Percentiles rank a stretch among this genome's conserved stretches.
Conservation (phyloP, 2,888 invertebrate species). For the Caenorhabditis japonica region DNA sequence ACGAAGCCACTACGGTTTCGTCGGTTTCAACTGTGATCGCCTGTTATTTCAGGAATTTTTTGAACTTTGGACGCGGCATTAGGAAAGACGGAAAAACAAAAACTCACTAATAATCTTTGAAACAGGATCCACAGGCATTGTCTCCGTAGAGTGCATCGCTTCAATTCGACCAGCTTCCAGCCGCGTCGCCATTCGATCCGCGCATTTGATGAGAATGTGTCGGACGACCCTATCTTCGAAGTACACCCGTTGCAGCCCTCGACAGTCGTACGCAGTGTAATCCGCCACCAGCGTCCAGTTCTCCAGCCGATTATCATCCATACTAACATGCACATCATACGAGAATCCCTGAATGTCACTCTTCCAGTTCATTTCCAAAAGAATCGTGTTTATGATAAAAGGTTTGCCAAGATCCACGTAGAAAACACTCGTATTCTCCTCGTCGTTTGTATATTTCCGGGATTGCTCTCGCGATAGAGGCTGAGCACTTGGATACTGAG, state of each 20-base stretch:
- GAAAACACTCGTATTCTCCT: slow-evolving; percentile 51
- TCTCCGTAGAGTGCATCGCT: slow-evolving; percentile 86
- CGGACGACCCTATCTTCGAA: slow-evolving; percentile 90
- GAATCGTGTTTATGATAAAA: slow-evolving; percentile 92
- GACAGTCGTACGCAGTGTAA: slow-evolving; percentile 90
- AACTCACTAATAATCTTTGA: slow-evolving; percentile 82
- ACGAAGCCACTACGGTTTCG: too few species aligned
- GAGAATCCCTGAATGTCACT: slow-evolving; percentile 90
- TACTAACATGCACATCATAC: slow-evolving; percentile 81
- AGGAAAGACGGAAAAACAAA: too few species aligned
- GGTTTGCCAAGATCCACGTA: slow-evolving; percentile 78
- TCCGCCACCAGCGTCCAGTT: slow-evolving; percentile 94
- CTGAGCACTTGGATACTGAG: slow-evolving; percentile 16
- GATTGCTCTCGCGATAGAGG: slow-evolving; percentile 16
- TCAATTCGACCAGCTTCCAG: slow-evolving; percentile 93
- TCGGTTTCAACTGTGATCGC: too few species aligned
- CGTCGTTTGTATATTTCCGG: slow-evolving; percentile 81
- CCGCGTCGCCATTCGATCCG: slow-evolving; percentile 91
- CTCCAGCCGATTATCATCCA: slow-evolving; percentile 15
- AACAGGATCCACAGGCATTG: slow-evolving; percentile 79
- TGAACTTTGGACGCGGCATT: too few species aligned
- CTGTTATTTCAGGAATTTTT: too few species aligned
- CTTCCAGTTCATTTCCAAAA: slow-evolving; percentile 86
- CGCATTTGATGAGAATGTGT: slow-evolving; percentile 83
- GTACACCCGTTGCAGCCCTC: slow-evolving; percentile 95